Percentiles rank a stretch among this genome's conserved stretches.
phyloP scores from a whole-genome alignment of 1,140 invertebrate genomes.

The Berghia stephanieae region DNA sequence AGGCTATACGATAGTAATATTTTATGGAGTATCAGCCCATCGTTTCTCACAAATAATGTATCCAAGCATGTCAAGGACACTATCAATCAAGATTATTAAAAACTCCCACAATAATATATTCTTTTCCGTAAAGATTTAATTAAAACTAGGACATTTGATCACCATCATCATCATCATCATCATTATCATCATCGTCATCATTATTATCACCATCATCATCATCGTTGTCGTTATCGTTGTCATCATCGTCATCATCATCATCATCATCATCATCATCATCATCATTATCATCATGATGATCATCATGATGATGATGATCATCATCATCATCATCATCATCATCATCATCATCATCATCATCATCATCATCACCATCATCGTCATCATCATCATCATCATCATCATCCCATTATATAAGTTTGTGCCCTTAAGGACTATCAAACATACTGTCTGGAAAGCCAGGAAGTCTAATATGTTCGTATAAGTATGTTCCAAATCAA shows the following conservation, averaged over 20 bases:
- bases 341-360: slow-evolving; percentile 8
- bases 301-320: not conserved
- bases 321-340: slow-evolving; percentile 7
- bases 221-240: not conserved
- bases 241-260: slow-evolving; percentile 6
- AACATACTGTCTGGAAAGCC: too few relatives aligned
- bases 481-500: not conserved
- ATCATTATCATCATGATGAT: not conserved
- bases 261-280: slow-evolving; percentile 7
- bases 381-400: slow-evolving; percentile 7
- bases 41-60: too few relatives aligned
- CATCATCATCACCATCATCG: slow-evolving; percentile 3
- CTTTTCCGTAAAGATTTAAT: too few relatives aligned
- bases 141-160: too few relatives aligned
- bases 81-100: too few relatives aligned
- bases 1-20: too few relatives aligned
- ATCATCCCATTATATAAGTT: too few relatives aligned
- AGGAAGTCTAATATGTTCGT: too few relatives aligned
- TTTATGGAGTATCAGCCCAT: too few relatives aligned
- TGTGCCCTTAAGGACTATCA: too few relatives aligned
- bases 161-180: slow-evolving; percentile 1
- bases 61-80: too few relatives aligned
- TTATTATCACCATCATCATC: not conserved
- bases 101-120: too few relatives aligned
- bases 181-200: slow-evolving; percentile 4